Conservation (phyloP, 64 coral and sea anemone genomes). For the Porites lutea region DNA sequence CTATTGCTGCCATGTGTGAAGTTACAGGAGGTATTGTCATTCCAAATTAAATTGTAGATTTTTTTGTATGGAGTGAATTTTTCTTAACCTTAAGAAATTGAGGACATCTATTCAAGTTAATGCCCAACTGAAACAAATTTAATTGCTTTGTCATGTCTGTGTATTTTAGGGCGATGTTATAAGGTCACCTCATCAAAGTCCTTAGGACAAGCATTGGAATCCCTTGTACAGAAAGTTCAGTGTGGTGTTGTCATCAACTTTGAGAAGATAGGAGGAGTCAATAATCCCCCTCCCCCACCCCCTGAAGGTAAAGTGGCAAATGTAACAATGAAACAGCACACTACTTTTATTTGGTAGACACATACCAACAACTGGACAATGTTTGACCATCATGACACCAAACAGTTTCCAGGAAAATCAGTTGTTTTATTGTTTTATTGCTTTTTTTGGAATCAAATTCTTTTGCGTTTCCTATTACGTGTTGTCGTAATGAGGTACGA, state of each 20-base stretch:
- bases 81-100: too few relatives aligned
- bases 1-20: constrained; percentile 95
- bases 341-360: too few relatives aligned
- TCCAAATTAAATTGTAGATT: too few relatives aligned
- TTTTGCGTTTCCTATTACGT: too few relatives aligned
- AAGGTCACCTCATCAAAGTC: constrained; percentile 90
- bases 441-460: too few relatives aligned
- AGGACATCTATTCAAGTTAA: too few relatives aligned
- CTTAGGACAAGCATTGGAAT: constrained; percentile 88
- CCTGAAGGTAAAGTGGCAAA: constrained; percentile 42
- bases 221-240: constrained; percentile 93
- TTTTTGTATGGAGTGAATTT: too few relatives aligned
- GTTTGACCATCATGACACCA: too few relatives aligned
- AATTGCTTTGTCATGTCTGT: not conserved
- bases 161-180: constrained; percentile 85
- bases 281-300: constrained; percentile 58
- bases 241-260: constrained; percentile 98
- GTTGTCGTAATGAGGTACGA: too few relatives aligned
- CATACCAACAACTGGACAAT: too few relatives aligned
- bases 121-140: not conserved
- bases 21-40: constrained; percentile 94
- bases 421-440: too few relatives aligned
- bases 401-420: too few relatives aligned
- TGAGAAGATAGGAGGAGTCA: constrained; percentile 96
- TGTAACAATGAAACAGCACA: not conserved